A percentile compares a stretch with the other conserved stretches of the same genome.
phyloP scores from a whole-genome alignment of 2,888 invertebrate genomes.

The Diarsia mendica region DNA sequence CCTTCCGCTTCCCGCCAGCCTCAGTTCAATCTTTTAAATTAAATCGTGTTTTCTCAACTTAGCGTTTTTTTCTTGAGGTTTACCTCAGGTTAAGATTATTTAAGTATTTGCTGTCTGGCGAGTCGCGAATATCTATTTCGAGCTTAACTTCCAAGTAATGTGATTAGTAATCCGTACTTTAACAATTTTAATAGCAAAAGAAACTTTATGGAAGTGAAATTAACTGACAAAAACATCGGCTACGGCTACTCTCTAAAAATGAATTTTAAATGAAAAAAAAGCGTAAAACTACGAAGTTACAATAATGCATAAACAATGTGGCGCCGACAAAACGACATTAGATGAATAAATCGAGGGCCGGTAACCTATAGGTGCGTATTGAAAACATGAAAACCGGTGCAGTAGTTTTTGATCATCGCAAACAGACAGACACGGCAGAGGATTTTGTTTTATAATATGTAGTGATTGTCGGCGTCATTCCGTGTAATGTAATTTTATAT shows the following conservation, averaged over 20 bases:
- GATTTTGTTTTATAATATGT: too few species aligned
- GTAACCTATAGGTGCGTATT: too few species aligned
- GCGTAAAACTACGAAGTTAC: background rate
- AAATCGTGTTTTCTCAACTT: constrained; percentile 7
- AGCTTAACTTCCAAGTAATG: too few species aligned
- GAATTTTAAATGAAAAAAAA: too few species aligned
- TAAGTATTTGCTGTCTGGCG: constrained; percentile 1
- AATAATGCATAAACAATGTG: background rate
- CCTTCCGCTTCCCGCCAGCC: background rate
- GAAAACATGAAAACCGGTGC: too few species aligned
- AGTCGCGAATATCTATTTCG: background rate
- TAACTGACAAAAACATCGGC: background rate
- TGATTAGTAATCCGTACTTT: background rate
- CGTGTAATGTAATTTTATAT: background rate
- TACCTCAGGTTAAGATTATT: background rate
- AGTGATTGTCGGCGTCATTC: background rate
- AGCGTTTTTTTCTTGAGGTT: background rate
- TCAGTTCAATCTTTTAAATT: constrained; percentile 9
- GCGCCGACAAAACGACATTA: too few species aligned
- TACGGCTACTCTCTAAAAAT: background rate
- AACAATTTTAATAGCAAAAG: background rate
- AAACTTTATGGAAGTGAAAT: background rate
- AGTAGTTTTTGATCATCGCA: too few species aligned
- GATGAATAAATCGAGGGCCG: too few species aligned
- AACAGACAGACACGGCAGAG: too few species aligned